Evolutionary conservation across 2,797 vertebrate genomes (phyloP).

Genomic region (Paguma larvata): DNA sequence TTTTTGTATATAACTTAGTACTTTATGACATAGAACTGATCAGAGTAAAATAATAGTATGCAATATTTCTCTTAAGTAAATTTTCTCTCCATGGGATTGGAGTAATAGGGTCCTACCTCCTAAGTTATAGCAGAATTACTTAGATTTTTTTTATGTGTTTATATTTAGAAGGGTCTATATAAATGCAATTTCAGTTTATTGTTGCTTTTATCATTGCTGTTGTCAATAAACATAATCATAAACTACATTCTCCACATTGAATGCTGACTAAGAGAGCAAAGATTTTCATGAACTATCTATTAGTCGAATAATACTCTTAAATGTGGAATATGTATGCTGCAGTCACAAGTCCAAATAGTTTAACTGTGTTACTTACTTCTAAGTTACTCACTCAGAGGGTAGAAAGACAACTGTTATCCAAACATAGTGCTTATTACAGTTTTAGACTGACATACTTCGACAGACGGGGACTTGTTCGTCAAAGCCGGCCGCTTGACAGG

Average conservation of each 20-base stretch:
- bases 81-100: neutral
- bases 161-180: neutral
- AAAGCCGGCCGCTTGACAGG: neutral
- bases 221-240: neutral
- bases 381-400: neutral
- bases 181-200: neutral
- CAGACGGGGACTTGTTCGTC: neutral
- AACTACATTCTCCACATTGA: neutral
- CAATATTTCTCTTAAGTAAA: neutral
- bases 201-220: neutral
- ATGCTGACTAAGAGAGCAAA: neutral
- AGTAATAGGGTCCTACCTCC: neutral
- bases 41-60: neutral
- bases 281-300: neutral
- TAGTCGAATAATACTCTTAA: conserved; percentile 1
- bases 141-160: neutral
- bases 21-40: neutral
- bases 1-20: neutral
- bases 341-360: neutral
- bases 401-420: neutral
- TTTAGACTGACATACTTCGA: neutral
- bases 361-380: neutral
- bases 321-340: neutral
- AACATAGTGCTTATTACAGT: neutral
- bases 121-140: neutral